Evolutionary conservation across 2,113 vertebrate species (phyloP).

Genomic region (Pseudopipra pipra): DNA sequence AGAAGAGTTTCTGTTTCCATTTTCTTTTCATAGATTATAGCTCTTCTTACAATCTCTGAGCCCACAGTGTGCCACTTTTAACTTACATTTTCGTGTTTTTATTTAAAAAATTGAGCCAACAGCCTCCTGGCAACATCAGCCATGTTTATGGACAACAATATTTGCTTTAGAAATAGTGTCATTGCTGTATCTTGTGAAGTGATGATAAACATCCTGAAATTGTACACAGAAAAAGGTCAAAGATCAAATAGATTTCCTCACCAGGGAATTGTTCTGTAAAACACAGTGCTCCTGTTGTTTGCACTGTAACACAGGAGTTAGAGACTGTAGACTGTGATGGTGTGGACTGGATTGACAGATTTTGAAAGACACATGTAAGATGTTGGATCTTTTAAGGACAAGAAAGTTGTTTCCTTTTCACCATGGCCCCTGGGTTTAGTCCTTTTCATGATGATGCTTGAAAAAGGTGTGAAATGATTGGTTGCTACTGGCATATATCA

Average conservation of each 20-base stretch:
- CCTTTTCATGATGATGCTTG: not conserved
- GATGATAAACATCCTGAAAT: conserved; percentile 33
- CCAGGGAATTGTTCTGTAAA: not conserved
- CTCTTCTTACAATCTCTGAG: not conserved
- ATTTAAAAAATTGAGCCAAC: not conserved
- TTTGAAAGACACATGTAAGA: not conserved
- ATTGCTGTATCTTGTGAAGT: not conserved
- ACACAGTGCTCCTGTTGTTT: not conserved
- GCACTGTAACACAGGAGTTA: not conserved
- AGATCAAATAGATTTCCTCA: conserved; percentile 49
- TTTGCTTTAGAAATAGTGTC: not conserved
- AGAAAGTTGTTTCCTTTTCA: not conserved
- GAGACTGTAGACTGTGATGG: not conserved
- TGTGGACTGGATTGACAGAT: not conserved
- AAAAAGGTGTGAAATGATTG: not conserved
- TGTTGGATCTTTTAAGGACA: not conserved
- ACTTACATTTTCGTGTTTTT: not conserved
- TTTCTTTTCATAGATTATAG: not conserved
- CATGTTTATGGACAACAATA: not conserved
- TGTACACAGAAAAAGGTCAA: not conserved
- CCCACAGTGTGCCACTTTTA: not conserved
- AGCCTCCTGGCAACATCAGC: not conserved
- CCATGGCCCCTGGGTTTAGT: not conserved
- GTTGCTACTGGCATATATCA: not conserved
- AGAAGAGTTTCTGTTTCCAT: not conserved